Evolutionary conservation across 1,140 invertebrate species (phyloP), one percentile per base, ranked within the genome.

Genomic region (Magallana angulata): DNA sequence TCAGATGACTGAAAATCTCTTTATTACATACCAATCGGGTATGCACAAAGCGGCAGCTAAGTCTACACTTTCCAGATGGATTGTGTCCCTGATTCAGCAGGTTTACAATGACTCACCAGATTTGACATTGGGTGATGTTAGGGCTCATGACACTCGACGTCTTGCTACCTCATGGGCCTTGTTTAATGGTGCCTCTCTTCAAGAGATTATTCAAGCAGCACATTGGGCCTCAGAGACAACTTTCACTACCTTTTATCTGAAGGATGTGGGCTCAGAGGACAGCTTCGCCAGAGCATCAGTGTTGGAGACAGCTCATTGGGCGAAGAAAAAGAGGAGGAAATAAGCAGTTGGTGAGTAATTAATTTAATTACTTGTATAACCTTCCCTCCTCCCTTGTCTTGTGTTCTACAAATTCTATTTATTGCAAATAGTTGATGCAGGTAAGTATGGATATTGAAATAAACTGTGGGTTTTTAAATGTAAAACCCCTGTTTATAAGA

Each of bases 131-230:
- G 36, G 48, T 57, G 76, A 80, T 9, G 57, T 58, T n/a, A 56
- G 82, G n/a, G 82, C 57, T 18, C 82, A 83, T 83, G 82, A 83
- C 16, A 83, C 82, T 48, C 8, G 82, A 57, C 11, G 82, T 7
- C 18, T 83, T 9, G 9, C 48, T 3, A 83, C 82, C 3, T 83
- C 82, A 57, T 83, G 82, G 82, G 82, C 82, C 56, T 58, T 83
- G 8, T 83, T 83, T 7, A 83, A 57, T 57, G 82, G 57, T 12
- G 48, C 82, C 8, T 83, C 82, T 57, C n/a, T 24, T 83, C 48
- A 83, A 80, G 76, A 80, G 48, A 80, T 80, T 36, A 56, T 80
- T 16, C 24, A 56, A 14, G 76, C 76, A 11, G 76, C 76, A 30
- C 76, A 80, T 18, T 80, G 76, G 9, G 30, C 76, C 30, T 56